Percentiles rank a stretch among this genome's conserved stretches.
These are phyloP conservation scores for Archivesica marissinica DNA, from an alignment of 1,140 invertebrate species.

Conservation along the genomic window DNA sequence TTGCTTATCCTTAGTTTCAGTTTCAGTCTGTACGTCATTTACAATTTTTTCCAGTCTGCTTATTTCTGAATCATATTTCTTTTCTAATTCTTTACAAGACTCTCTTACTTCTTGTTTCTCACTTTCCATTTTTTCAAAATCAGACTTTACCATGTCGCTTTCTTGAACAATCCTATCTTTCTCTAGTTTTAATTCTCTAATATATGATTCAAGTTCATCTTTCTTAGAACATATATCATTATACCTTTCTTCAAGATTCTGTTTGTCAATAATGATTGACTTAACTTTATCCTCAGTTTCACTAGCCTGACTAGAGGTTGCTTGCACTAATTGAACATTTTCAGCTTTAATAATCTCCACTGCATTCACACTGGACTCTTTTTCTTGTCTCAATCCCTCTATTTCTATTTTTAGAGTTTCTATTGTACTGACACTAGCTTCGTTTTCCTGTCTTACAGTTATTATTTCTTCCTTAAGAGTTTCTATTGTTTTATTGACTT, in stretches of 20 bases:
- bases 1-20: constrained; percentile 34
- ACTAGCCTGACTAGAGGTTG: constrained; percentile 31
- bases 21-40: background rate
- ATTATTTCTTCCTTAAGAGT: constrained; percentile 22
- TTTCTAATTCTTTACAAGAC: background rate
- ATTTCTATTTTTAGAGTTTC: constrained; percentile 19
- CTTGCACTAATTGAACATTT: constrained; percentile 14
- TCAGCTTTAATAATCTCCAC: constrained; percentile 47
- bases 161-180: background rate
- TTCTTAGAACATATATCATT: constrained; percentile 33
- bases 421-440: background rate
- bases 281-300: constrained; percentile 20
- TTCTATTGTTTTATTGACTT: background rate
- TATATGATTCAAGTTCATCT: background rate
- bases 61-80: background rate
- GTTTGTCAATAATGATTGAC: constrained; percentile 8
- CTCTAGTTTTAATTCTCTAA: background rate
- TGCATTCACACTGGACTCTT: constrained; percentile 10
- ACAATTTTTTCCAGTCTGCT: constrained; percentile 27
- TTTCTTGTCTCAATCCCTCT: constrained; percentile 36
- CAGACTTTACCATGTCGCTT: background rate
- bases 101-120: background rate
- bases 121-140: constrained; percentile 29
- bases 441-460: constrained; percentile 35
- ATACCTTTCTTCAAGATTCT: constrained; percentile 6